A percentile compares a stretch with the other conserved stretches of the same genome.
These are phyloP conservation scores for Andrena chrysosceles DNA, from an alignment of 2,888 invertebrate genomes.

Conservation along the genomic window DNA sequence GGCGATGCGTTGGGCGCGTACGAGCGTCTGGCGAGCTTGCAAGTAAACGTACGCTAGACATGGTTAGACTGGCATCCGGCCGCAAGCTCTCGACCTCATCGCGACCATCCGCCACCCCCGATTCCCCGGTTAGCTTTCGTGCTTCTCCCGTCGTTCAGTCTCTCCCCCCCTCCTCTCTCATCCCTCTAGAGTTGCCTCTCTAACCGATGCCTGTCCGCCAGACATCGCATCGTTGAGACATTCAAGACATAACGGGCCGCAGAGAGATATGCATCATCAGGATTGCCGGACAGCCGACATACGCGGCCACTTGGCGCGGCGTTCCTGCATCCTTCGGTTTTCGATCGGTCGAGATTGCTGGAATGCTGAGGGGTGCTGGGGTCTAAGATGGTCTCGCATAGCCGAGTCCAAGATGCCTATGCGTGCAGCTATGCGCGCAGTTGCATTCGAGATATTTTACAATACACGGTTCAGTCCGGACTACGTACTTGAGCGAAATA, in stretches of 20 bases:
- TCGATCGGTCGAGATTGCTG: conserved; percentile 69
- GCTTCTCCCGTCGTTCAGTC: conserved; percentile 55
- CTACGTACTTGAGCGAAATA: too few relatives aligned
- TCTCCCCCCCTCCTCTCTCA: conserved; percentile 7
- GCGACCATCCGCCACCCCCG: conserved; percentile 71
- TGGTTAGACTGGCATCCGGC: conserved; percentile 82
- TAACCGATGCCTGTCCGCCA: conserved; percentile 56
- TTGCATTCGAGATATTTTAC: neutral
- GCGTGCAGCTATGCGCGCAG: neutral
- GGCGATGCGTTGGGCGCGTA: conserved; percentile 73
- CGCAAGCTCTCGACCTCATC: conserved; percentile 84
- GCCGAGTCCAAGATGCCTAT: conserved; percentile 26
- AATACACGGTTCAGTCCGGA: neutral
- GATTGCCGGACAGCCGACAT: conserved; percentile 72
- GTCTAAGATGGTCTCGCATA: conserved; percentile 75
- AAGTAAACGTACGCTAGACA: conserved; percentile 79
- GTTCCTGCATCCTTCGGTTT: conserved; percentile 68
- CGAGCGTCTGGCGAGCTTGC: conserved; percentile 72
- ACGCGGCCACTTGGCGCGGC: conserved; percentile 63
- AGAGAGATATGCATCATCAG: conserved; percentile 84
- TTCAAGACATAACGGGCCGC: conserved; percentile 83
- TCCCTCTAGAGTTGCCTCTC: conserved; percentile 36
- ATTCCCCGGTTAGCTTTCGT: conserved; percentile 66
- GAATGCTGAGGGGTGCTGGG: conserved; percentile 77
- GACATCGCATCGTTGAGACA: conserved; percentile 76